phyloP scores from a whole-genome alignment of 2,797 vertebrate genomes.

The Tarsius wallacei region DNA sequence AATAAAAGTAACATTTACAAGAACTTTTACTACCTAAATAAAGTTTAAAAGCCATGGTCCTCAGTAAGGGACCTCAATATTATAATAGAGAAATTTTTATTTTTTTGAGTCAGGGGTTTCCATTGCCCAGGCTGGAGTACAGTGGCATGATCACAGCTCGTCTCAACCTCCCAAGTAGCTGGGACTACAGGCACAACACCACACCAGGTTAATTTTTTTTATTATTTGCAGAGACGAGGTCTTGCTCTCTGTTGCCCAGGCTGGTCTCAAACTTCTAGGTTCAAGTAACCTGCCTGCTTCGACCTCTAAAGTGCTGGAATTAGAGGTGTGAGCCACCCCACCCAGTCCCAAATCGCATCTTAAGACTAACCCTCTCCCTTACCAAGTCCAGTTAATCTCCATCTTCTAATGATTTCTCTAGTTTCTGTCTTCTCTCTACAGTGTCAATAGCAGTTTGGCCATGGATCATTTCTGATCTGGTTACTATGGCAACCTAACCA shows the following conservation, averaged over 20 bases:
- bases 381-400: conserved; percentile 48
- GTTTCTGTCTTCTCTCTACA: conserved; percentile 54
- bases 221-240: not conserved
- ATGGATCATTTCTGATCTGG: conserved; percentile 13
- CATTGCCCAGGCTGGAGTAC: not conserved
- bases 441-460: not conserved
- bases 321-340: not conserved
- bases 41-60: conserved; percentile 9
- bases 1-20: conserved; percentile 63
- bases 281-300: not conserved
- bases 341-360: not conserved
- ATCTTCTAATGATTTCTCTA: conserved; percentile 66
- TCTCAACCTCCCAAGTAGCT: not conserved
- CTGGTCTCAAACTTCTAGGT: not conserved
- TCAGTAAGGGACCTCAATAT: not conserved
- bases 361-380: conserved; percentile 14
- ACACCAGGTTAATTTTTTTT: not conserved
- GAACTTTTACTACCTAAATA: not conserved
- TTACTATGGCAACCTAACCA: conserved; percentile 54
- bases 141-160: not conserved
- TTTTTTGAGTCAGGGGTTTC: not conserved
- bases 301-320: not conserved
- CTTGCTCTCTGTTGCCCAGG: not conserved
- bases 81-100: not conserved
- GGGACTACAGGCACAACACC: not conserved